Evolutionary conservation across 2,888 invertebrate species (phyloP), one percentile per base, ranked within the genome.

Genomic region (Cenopis cana): DNA sequence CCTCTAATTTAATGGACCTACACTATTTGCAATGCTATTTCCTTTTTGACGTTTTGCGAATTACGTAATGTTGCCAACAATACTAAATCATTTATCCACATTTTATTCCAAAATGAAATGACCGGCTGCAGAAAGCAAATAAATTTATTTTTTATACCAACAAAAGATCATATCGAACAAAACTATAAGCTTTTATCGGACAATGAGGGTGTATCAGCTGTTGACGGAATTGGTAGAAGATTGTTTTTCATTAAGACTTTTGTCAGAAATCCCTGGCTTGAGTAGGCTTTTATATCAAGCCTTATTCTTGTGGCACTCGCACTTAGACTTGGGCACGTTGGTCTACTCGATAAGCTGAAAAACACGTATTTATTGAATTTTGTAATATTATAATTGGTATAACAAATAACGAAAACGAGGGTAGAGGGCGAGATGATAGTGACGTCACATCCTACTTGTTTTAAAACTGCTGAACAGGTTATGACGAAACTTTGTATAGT

Each of bases 191-290:
- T 81, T 69, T 71, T 72, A 72, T 75, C 75, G 46, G 78, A 20
- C 50, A 75, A 59, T 0, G 69, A 71, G 17, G 72, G 67, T 14
- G 72, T 61, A 10, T 70, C 68, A 14, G 75, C 59, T 55, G 59
- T 72, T 11, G 76, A 67, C 64, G 74, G 56, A 3, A 76, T 74
- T n/a, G 83, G 71, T 50, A 84, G 68, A 72, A 81, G 79, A 60
- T 78, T 82, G 74, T 85, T 88, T 67, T 33, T 41, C 10, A 60
- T 18, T 77, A 92, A 91, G 24, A 80, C 82, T 77, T 87, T 84
- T 1, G 92, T 88, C 46, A 93, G 75, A 74, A 92, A 88, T 33
- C 81, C 83, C 56, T 82, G 80, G 46, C 76, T 83, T 59, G 81
- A 73, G 60, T 76, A 55, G 4, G 77, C 76, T 70, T 74, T 77